Conservation (phyloP, 2,888 invertebrate genomes). For the Watsonalla cultraria region DNA sequence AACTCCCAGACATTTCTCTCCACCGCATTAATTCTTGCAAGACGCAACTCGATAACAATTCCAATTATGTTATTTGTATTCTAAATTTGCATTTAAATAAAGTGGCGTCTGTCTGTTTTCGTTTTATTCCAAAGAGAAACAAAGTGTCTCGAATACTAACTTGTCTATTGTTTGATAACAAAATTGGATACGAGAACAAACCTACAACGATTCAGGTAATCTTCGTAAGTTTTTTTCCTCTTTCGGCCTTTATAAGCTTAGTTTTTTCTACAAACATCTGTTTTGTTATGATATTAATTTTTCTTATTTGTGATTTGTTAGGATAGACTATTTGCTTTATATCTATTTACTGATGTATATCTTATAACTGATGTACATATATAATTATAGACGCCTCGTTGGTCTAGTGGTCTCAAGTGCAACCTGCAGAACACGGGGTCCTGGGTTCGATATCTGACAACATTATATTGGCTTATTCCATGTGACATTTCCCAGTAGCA, state of each 20-base stretch:
- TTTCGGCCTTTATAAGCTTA: neutral
- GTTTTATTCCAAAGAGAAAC: neutral
- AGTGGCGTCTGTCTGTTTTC: neutral
- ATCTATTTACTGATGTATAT: too few relatives aligned
- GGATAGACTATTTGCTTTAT: too few relatives aligned
- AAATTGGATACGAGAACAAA: neutral
- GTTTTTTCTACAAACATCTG: too few relatives aligned
- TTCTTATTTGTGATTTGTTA: too few relatives aligned
- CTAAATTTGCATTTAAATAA: neutral
- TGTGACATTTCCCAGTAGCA: too few relatives aligned
- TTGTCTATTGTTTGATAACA: neutral
- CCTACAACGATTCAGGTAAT: neutral
- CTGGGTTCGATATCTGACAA: too few relatives aligned
- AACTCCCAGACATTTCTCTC: neutral
- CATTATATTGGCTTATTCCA: too few relatives aligned
- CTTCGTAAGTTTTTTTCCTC: neutral
- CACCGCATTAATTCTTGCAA: neutral
- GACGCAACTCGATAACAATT: neutral
- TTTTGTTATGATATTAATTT: too few relatives aligned
- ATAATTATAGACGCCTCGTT: too few relatives aligned
- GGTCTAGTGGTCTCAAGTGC: too few relatives aligned
- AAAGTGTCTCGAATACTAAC: neutral
- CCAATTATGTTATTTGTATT: neutral
- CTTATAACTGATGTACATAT: too few relatives aligned
- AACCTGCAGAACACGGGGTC: too few relatives aligned